Evolutionary conservation across 2,113 vertebrate species (phyloP).

Genomic region (Pelecanus crispus): DNA sequence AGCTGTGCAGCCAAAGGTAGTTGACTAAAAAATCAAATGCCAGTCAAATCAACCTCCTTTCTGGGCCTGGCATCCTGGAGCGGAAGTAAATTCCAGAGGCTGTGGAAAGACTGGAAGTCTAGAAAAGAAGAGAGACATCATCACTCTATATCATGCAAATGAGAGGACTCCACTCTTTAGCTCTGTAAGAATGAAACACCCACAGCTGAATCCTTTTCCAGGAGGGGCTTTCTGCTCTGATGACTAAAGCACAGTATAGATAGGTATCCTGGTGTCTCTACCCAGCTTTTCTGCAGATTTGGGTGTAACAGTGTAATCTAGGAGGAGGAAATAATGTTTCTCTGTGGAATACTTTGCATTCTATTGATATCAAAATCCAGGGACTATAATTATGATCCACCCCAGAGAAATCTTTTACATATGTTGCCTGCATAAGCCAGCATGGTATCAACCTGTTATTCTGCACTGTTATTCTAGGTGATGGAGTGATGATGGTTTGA

Average conservation of each 20-base stretch:
- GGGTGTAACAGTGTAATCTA: not conserved
- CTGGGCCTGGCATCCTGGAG: not conserved
- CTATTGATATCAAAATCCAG: not conserved
- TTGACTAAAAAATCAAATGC: not conserved
- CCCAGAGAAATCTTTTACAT: not conserved
- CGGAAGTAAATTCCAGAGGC: not conserved
- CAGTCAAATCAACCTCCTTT: not conserved
- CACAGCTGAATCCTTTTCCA: not conserved
- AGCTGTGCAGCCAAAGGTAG: not conserved
- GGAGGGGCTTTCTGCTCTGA: not conserved
- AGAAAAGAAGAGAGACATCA: not conserved
- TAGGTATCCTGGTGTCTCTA: not conserved
- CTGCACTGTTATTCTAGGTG: not conserved
- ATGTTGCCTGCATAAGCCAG: not conserved
- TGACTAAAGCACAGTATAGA: no score
- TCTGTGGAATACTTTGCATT: not conserved
- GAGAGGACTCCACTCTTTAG: not conserved
- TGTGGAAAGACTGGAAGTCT: not conserved
- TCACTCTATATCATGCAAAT: not conserved
- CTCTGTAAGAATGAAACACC: not conserved
- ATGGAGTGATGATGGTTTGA: not conserved
- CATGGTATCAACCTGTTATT: not conserved
- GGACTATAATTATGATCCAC: not conserved
- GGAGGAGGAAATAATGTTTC: not conserved
- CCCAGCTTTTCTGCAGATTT: not conserved